Base-by-base conservation (phyloP, 2,888 invertebrate genomes). In the Aporophyla nigra region DNA sequence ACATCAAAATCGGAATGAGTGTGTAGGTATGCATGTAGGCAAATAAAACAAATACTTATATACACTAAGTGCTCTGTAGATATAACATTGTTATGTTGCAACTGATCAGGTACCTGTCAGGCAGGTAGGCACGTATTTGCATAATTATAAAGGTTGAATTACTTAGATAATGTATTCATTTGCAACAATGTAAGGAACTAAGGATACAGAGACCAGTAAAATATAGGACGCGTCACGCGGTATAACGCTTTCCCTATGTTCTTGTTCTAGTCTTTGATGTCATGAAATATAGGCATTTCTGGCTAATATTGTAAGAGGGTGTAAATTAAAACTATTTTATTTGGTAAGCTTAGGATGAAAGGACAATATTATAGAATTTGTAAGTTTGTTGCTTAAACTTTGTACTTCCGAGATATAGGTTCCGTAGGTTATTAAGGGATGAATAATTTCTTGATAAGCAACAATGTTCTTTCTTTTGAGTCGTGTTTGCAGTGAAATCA, bases 71-170 rank as follows among this genome's bases (percentile, higher is more conserved):
- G 67, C 58, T 27, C 49, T 75, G 74, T 54, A 71, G 27, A 71
- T 75, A 80, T 70, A 83, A 72, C 74, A 88, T 83, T 83, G 62
- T 83, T 78, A 79, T 81, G 85, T 83, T 78, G 78, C 84, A 86
- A 86, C 74, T 61, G 67, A 84, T 85, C 82, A 83, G 77, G 61
- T 83, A 82, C 73, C 74, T 65, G 82, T 79, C 71, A 68, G 74
- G 78, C 83, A 62, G 73, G 80, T 84, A 84, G 69, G 63, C 74
- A 86, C 74, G 78, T 82, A 87, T 90, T 90, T 80, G 72, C 88
- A 90, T 88, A 86, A 84, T 86, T 86, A 86, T 85, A 87, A 90
- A 87, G 83, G 75, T 86, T 80, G 71, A 74, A 84, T 83, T 82
- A 79, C 78, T 72, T 82, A 84, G 83, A 79, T 86, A 84, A 86